Evolutionary conservation across 2,888 invertebrate species (phyloP), one percentile per base, ranked within the genome.

Genomic region (Cristatella mucedo): DNA sequence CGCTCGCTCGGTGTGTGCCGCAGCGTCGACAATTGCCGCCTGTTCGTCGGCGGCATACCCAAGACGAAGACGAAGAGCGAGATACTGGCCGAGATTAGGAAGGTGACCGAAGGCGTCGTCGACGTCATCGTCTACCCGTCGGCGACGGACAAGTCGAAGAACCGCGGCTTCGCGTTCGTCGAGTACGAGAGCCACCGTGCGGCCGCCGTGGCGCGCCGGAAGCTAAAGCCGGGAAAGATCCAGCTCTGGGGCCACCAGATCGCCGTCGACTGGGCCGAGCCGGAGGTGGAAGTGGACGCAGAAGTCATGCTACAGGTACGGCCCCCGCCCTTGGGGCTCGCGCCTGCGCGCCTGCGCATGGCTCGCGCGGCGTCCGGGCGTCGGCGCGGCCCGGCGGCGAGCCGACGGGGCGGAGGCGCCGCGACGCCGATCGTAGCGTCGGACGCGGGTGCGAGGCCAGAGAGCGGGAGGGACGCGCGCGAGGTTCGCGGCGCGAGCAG

Each of bases 211-310:
- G 67, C 67, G 0, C 47, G 68, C 41, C 47, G 68, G 42, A 68
- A 68, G 46, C 48, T 68, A 20, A 63, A 65, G 38, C 64, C 82
- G 76, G 37, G 80, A 76, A 1, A 59, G 38, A 61, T 66, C 29
- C 59, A 63, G 45, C 65, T 70, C 3, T 81, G 24, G 79, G 79
- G 77, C 71, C 76, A 52, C 69, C 74, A 76, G 29, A 71, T 83
- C 31, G 74, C 74, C 43, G 80, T 84, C 1, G 84, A 86, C 59
- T 86, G 85, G 86, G 84, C 85, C 0, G 80, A 81, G 55, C 82
- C 83, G 0, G 77, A 82, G 55, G 77, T 74, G 22, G 73, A 80
- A 31, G 72, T 82, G 1, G 78, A 80, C 51, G 78, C 77, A 18
- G 75, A 71, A 7, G 68, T 76, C 22, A 81, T 83, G 81, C 63